Conservation (phyloP, 2,113 vertebrate genomes). For the Pao palembangensis region DNA sequence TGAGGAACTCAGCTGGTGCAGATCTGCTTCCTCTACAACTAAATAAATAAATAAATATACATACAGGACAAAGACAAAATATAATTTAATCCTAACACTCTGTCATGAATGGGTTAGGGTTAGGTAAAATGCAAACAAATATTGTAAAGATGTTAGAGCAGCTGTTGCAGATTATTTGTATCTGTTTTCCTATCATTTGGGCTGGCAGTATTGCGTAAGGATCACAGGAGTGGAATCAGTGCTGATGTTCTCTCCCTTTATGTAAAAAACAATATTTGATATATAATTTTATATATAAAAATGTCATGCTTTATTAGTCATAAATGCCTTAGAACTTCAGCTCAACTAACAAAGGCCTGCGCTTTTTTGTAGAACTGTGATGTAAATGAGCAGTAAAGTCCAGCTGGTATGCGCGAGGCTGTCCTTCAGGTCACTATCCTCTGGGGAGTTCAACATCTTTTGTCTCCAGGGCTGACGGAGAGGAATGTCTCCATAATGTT, state of each 20-base stretch:
- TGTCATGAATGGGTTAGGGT: no score
- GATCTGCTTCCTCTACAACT: not conserved
- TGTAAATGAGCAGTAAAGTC: slow-evolving; percentile 42
- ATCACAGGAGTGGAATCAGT: not conserved
- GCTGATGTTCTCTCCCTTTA: not conserved
- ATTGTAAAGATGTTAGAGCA: no score
- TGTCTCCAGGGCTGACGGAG: slow-evolving; percentile 46
- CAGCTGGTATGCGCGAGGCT: slow-evolving; percentile 69
- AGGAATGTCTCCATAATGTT: slow-evolving; percentile 45
- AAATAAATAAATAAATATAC: no score
- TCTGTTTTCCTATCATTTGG: not conserved
- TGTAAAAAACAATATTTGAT: no score
- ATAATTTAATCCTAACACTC: no score
- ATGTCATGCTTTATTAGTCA: not conserved
- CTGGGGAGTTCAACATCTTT: slow-evolving; percentile 60
- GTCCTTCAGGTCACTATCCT: slow-evolving; percentile 69
- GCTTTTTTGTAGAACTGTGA: slow-evolving; percentile 10
- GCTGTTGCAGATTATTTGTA: no score
- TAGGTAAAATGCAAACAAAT: no score
- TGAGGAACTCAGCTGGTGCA: not conserved
- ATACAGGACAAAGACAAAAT: not conserved
- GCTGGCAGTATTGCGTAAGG: slow-evolving; percentile 1
- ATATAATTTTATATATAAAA: not conserved
- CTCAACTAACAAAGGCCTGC: slow-evolving; percentile 3
- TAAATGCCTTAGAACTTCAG: slow-evolving; percentile 2